Conservation (phyloP, 2,888 invertebrate genomes). For the Phasia obesa region DNA sequence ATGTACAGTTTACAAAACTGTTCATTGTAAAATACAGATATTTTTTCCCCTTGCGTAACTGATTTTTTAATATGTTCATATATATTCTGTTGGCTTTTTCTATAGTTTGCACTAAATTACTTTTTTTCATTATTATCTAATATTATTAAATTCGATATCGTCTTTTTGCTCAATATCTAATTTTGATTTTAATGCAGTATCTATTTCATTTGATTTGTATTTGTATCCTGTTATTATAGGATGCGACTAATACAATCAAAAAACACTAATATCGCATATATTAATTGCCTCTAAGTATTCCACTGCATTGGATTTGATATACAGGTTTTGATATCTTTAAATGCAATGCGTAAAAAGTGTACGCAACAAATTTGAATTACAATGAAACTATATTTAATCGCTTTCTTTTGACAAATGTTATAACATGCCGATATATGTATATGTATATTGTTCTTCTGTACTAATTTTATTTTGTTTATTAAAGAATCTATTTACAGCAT, state of each 20-base stretch:
- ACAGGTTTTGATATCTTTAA: conserved; percentile 3
- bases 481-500: no score
- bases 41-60: neutral
- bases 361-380: conserved; percentile 38
- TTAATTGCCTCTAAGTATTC: neutral
- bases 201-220: neutral
- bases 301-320: neutral
- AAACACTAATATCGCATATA: neutral
- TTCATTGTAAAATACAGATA: conserved; percentile 6
- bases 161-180: neutral
- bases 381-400: neutral
- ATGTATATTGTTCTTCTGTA: no score
- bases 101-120: neutral
- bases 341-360: conserved; percentile 25
- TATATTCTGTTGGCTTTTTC: neutral
- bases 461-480: no score
- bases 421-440: no score
- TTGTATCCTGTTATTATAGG: neutral
- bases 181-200: neutral
- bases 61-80: no score
- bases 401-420: neutral
- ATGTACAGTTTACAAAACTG: neutral
- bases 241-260: conserved; percentile 10
- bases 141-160: neutral
- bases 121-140: neutral